A percentile compares a stretch with the other conserved stretches of the same genome.
Evolutionary conservation across 2,113 vertebrate species (phyloP).

Genomic region (Pelvicachromis taeniatus): DNA sequence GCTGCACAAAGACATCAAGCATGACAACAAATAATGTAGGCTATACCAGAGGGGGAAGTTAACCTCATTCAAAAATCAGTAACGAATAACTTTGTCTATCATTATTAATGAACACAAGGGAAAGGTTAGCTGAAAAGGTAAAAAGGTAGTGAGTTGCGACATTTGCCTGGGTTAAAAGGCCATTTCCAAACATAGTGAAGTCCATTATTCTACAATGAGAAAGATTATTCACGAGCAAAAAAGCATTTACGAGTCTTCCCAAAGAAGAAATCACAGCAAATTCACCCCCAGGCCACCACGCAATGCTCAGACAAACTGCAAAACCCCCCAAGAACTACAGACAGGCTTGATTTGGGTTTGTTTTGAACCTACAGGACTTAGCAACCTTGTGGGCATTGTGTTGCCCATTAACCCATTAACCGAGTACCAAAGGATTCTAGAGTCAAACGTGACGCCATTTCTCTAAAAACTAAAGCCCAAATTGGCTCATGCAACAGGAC

Average conservation of each 20-base stretch:
- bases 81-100: rapidly evolving
- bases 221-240: background rate
- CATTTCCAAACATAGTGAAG: background rate
- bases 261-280: background rate
- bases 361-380: background rate
- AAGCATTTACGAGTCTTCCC: background rate
- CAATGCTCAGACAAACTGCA: background rate
- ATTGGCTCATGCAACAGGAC: too few species aligned
- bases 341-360: background rate
- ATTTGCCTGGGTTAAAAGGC: background rate
- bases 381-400: background rate
- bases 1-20: background rate
- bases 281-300: rapidly evolving
- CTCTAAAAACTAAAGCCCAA: too few species aligned
- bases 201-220: background rate
- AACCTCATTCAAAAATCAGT: background rate
- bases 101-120: background rate
- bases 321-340: background rate
- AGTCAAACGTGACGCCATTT: too few species aligned
- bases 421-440: too few species aligned
- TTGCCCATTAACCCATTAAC: background rate
- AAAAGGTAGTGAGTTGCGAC: background rate
- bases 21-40: background rate
- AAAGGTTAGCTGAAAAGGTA: background rate
- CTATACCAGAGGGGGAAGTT: background rate